Percentiles rank a stretch among this genome's conserved stretches.
These are phyloP conservation scores for Drosophila bocki DNA, from an alignment of 1,140 invertebrate genomes.

Conservation along the genomic window DNA sequence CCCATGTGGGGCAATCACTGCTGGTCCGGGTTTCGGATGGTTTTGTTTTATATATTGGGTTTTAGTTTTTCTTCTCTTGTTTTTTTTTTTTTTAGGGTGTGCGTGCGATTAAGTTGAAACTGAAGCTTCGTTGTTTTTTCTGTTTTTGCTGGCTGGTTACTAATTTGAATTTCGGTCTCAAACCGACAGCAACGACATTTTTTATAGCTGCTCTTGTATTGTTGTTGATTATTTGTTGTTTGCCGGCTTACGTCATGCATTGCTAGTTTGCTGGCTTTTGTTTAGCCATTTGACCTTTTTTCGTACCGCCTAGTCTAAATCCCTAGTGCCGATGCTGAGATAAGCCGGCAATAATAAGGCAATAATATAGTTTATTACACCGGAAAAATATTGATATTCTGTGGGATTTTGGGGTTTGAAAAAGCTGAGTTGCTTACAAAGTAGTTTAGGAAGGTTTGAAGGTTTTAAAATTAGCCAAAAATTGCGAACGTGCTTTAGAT, in stretches of 20 bases:
- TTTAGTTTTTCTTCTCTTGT: conserved; percentile 30
- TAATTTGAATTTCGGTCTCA: conserved; percentile 61
- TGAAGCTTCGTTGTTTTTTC: conserved; percentile 26
- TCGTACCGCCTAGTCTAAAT: conserved; percentile 8
- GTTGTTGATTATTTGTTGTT: conserved; percentile 39
- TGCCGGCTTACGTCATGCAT: conserved; percentile 56
- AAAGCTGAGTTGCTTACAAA: background rate
- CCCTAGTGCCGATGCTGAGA: conserved; percentile 52
- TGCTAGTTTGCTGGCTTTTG: conserved; percentile 40
- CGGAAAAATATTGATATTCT: conserved; percentile 12
- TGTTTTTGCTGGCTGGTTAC: conserved; percentile 33
- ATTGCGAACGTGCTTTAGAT: background rate
- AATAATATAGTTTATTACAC: conserved; percentile 23
- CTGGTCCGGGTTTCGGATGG: conserved; percentile 37
- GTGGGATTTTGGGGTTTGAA: too few relatives aligned
- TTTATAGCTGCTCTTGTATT: conserved; percentile 51
- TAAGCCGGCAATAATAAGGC: conserved; percentile 37
- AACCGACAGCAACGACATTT: conserved; percentile 41
- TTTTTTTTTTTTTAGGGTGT: conserved; percentile 38
- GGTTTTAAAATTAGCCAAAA: background rate
- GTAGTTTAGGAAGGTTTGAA: background rate
- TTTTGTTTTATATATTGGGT: conserved; percentile 41
- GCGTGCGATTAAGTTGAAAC: conserved; percentile 59
- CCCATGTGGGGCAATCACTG: conserved; percentile 58
- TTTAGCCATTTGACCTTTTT: conserved; percentile 41